Percentiles rank a stretch among this genome's conserved stretches.
These are phyloP conservation scores for Oxyruncus cristatus DNA, from an alignment of 2,113 vertebrate species.

Conservation along the genomic window DNA sequence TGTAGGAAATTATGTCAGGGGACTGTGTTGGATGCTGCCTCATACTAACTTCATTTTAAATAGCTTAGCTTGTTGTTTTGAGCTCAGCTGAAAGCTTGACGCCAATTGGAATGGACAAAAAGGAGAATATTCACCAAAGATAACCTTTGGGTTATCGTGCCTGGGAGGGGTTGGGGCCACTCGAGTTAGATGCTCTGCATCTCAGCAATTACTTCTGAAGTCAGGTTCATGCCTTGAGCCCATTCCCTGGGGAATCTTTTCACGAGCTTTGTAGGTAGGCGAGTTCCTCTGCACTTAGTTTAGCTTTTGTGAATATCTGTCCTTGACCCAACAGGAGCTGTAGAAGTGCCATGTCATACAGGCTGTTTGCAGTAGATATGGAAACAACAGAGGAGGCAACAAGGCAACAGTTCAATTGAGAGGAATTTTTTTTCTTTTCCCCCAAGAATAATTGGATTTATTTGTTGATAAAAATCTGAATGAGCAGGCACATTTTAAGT, in stretches of 20 bases:
- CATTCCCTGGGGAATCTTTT: neutral
- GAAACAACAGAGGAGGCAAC: neutral
- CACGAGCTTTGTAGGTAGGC: neutral
- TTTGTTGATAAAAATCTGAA: neutral
- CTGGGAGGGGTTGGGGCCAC: neutral
- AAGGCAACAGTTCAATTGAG: neutral
- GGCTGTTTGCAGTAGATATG: neutral
- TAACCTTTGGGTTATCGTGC: neutral
- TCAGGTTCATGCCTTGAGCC: neutral
- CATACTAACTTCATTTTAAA: neutral
- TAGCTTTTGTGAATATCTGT: neutral
- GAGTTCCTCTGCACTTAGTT: neutral
- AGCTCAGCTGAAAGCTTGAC: neutral
- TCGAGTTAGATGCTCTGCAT: neutral
- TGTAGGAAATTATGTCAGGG: neutral
- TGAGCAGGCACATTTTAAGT: neutral
- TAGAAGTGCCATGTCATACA: rapidly evolving
- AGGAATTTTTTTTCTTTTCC: neutral
- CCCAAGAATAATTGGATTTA: neutral
- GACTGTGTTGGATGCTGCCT: neutral
- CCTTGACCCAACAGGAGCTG: neutral
- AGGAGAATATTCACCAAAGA: neutral
- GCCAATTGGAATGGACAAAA: neutral
- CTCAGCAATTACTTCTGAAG: neutral
- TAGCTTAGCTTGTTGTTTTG: neutral